A percentile compares a stretch with the other conserved stretches of the same genome.
These are phyloP conservation scores for Turritopsis dohrnii DNA, from an alignment of 30 jellyfish, hydroid and myxozoan species.

Conservation along the genomic window DNA sequence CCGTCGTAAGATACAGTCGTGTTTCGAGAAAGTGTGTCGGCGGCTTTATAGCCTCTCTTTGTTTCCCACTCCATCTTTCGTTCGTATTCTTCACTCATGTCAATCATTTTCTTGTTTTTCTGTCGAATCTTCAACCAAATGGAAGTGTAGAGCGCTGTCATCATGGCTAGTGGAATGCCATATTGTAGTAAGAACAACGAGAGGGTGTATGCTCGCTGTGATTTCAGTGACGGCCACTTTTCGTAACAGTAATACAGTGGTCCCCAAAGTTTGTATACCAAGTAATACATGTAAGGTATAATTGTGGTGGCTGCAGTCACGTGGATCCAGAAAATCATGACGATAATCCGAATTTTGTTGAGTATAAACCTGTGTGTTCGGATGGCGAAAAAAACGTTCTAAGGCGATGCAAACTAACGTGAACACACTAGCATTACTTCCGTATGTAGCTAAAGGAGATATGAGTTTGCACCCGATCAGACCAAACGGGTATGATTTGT, in stretches of 20 bases:
- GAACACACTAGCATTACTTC: conserved; percentile 16
- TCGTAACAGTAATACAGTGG: conserved; percentile 12
- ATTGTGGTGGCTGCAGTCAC: conserved; percentile 10
- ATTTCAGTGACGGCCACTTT: conserved; percentile 20
- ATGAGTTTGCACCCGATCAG: conserved; percentile 23
- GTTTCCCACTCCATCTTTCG: conserved; percentile 10
- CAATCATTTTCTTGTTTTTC: conserved; percentile 24
- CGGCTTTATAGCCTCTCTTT: background rate
- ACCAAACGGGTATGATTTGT: conserved; percentile 17
- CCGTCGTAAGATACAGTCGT: conserved; percentile 6
- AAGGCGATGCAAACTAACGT: conserved; percentile 37
- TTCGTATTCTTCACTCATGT: conserved; percentile 23
- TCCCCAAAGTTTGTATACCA: background rate
- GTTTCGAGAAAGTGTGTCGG: background rate
- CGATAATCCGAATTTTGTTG: background rate
- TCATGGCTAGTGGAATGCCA: conserved; percentile 35
- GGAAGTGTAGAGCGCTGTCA: conserved; percentile 15
- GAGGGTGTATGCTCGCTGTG: conserved; percentile 26
- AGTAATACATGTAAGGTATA: conserved; percentile 16
- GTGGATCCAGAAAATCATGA: conserved; percentile 1
- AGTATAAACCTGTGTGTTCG: background rate
- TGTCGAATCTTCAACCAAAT: conserved; percentile 32
- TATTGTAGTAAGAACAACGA: conserved; percentile 25
- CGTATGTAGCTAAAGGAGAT: conserved; percentile 36
- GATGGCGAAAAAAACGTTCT: conserved; percentile 36